Conservation (phyloP, 1,140 invertebrate species). For the Papilio glaucus region DNA sequence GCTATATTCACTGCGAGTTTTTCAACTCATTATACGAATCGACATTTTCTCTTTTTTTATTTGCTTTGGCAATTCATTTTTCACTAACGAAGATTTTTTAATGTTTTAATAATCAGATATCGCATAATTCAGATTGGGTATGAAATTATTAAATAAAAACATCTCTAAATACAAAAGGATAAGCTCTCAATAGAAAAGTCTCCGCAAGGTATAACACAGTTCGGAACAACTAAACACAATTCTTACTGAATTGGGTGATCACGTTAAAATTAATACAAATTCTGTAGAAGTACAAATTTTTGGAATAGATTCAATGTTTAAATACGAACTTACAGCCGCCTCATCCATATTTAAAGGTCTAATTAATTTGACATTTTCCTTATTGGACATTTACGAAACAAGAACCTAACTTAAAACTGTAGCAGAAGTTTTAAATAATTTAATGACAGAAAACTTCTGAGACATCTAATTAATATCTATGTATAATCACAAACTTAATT, state of each 20-base stretch:
- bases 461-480: conserved; percentile 15
- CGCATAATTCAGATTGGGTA: no score
- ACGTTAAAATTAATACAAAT: no score
- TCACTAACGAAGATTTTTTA: no score
- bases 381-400: background rate
- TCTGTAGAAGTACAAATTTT: no score
- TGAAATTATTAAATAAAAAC: no score
- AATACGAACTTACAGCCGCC: background rate
- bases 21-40: background rate
- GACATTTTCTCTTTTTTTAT: background rate
- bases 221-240: no score
- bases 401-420: background rate
- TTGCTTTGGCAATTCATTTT: background rate
- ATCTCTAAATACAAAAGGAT: no score
- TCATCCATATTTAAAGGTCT: background rate
- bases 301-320: background rate
- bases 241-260: no score
- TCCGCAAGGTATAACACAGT: no score
- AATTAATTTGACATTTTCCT: background rate
- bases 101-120: no score
- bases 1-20: background rate
- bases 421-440: conserved; percentile 8
- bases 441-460: background rate
- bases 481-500: conserved; percentile 14
- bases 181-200: no score